phyloP scores from a whole-genome alignment of 2,113 vertebrate species.

The Nestor notabilis region DNA sequence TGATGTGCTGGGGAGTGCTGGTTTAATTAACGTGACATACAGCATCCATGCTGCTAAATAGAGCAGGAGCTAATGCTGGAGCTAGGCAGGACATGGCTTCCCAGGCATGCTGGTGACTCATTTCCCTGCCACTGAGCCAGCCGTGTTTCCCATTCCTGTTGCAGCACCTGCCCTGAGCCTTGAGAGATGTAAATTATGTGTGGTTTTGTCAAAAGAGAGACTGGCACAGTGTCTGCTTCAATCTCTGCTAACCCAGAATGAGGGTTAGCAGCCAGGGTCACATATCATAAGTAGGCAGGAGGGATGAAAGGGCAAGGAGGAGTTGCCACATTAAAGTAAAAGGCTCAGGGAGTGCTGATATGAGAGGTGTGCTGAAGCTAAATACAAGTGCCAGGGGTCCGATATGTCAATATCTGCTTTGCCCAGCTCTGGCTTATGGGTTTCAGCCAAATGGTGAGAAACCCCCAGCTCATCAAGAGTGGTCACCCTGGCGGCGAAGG shows the following conservation, averaged over 20 bases:
- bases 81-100: background rate
- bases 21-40: background rate
- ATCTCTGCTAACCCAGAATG: no score
- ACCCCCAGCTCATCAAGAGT: background rate
- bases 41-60: background rate
- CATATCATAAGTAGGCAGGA: background rate
- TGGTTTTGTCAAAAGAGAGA: background rate
- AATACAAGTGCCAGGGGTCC: background rate
- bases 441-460: background rate
- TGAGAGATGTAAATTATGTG: background rate
- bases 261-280: background rate
- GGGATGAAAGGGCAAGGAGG: background rate
- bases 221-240: background rate
- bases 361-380: background rate
- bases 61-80: background rate
- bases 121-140: background rate
- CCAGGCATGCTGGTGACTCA: rapidly evolving
- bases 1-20: background rate
- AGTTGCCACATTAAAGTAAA: background rate
- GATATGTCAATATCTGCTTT: background rate
- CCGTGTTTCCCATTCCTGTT: background rate
- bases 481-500: background rate
- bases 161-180: background rate
- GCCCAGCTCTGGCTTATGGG: background rate
- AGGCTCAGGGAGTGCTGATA: background rate